Conservation (phyloP, 2,888 invertebrate species). For the Coelinius sp. region DNA sequence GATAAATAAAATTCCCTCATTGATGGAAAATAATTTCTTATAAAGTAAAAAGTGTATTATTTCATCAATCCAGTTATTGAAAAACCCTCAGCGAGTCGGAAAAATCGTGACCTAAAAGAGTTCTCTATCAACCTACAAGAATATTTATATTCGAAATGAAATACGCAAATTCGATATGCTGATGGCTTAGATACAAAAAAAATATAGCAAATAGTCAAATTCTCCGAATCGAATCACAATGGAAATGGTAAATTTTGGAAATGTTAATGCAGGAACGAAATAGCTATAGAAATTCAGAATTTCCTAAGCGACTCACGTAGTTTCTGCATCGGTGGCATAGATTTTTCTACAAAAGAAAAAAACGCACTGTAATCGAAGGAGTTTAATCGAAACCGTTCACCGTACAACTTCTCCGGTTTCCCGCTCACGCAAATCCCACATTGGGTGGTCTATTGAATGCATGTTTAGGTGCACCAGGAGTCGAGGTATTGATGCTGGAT, state of each 20-base stretch:
- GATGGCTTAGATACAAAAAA: background rate
- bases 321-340: constrained; percentile 1
- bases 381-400: constrained; percentile 35
- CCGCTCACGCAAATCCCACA: constrained; percentile 33
- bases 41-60: background rate
- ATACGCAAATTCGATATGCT: background rate
- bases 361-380: constrained; percentile 34
- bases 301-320: constrained; percentile 15
- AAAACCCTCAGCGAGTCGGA: too few relatives aligned
- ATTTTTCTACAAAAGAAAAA: constrained; percentile 12
- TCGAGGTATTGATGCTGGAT: background rate
- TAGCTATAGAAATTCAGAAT: background rate
- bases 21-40: background rate
- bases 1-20: background rate
- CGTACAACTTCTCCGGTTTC: constrained; percentile 25
- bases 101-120: background rate
- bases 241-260: background rate
- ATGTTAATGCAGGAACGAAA: background rate
- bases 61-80: background rate
- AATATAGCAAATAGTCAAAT: background rate
- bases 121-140: background rate
- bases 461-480: background rate
- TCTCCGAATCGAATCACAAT: background rate
- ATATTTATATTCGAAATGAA: background rate
- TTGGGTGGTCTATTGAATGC: constrained; percentile 3